Evolutionary conservation across 2,888 invertebrate species (phyloP).

Genomic region (Erebia epiphron): DNA sequence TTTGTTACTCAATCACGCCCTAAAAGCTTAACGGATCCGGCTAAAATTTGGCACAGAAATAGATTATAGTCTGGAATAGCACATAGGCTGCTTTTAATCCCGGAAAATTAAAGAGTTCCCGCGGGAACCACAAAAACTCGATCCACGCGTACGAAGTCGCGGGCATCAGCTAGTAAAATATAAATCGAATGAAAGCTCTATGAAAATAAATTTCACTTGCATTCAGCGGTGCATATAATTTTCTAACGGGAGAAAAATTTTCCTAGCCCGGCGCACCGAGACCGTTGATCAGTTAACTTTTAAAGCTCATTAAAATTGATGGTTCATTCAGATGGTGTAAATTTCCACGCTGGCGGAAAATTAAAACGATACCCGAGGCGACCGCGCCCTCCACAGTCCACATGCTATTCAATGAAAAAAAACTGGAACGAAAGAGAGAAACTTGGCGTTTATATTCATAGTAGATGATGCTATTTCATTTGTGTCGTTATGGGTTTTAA

Average conservation of each 20-base stretch:
- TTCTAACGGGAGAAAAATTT: conserved; percentile 42
- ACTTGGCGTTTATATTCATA: conserved; percentile 61
- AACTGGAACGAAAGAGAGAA: conserved; percentile 62
- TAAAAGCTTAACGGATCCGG: too few relatives aligned
- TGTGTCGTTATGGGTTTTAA: too few relatives aligned
- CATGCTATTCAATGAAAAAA: conserved; percentile 54
- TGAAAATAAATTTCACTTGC: conserved; percentile 25
- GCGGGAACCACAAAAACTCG: too few relatives aligned
- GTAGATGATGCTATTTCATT: neutral
- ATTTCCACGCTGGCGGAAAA: conserved; percentile 78
- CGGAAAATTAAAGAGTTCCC: too few relatives aligned
- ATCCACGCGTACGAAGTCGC: too few relatives aligned
- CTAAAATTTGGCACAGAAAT: too few relatives aligned
- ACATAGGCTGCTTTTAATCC: too few relatives aligned
- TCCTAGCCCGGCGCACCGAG: conserved; percentile 43
- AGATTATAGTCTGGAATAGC: too few relatives aligned
- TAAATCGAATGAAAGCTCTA: neutral
- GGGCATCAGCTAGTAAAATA: too few relatives aligned
- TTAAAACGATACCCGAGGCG: conserved; percentile 80
- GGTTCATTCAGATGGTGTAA: conserved; percentile 76
- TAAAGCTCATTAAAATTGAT: conserved; percentile 82
- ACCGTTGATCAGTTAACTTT: conserved; percentile 76
- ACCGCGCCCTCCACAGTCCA: conserved; percentile 47
- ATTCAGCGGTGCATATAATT: conserved; percentile 37
- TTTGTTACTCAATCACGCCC: too few relatives aligned